Evolutionary conservation across 1,140 invertebrate genomes (phyloP), one percentile per base, ranked within the genome.

Genomic region (Parasteatoda tepidariorum): DNA sequence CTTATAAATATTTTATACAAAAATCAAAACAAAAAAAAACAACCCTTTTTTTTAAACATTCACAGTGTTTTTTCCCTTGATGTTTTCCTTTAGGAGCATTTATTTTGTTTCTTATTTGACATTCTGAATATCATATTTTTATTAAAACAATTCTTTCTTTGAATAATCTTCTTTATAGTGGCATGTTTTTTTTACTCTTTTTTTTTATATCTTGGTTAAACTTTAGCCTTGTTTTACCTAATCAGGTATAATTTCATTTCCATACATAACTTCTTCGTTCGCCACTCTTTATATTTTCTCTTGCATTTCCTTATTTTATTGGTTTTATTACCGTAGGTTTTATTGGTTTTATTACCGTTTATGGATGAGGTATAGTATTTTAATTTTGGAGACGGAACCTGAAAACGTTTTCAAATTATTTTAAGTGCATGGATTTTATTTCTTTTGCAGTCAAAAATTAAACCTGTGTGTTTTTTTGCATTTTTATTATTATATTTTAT

Each of bases 261-360:
- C 24, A 38, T 7, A 31, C 28, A 11, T 66, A 30, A 13, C 57
- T 54, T 55, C n/a, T 30, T 24, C 71, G 55, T 61, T n/a, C 41
- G 61, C 33, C 18, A 71, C 38, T 70, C 55, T 79, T 68, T 31
- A 15, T 64, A 67, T 68, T 64, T 68, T 78, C 9, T 30, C 15
- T 31, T 24, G 13, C n/a, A 64, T 66, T 66, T 79, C 31, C 33
- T 82, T 82, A 48, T 71, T 82, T 82, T 82, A 82, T 82, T 70
- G 78, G 67, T 82, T 71, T 82, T 34, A n/a, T 82, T 82, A 38
- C 78, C 78, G 78, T 82, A n/a, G n/a, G n/a, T 71, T 82, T 82
- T 82, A 82, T 82, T 70, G 78, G 67, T 82, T 71, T 82, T 34
- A n/a, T 82, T 82, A 38, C 78, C 78, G 78, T 82, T 82, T 82